A percentile compares a stretch with the other conserved stretches of the same genome.
These are phyloP conservation scores for Drosophila grimshawi DNA, from an alignment of 1,140 invertebrate species.

Conservation along the genomic window DNA sequence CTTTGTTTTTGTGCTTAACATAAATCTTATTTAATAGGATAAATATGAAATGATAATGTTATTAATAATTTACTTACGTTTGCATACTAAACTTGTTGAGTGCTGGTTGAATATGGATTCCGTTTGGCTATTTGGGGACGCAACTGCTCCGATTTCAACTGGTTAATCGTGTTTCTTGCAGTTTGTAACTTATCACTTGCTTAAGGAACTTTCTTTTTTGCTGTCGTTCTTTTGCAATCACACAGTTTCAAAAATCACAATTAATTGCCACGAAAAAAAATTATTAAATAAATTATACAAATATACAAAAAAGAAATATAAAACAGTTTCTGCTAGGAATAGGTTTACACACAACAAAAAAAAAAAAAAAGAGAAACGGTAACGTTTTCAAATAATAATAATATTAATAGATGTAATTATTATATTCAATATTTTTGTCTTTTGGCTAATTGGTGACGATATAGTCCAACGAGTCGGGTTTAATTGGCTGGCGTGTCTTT, in stretches of 20 bases:
- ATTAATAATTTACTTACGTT: conserved; percentile 53
- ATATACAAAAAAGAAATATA: conserved; percentile 9
- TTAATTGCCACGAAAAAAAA: conserved; percentile 62
- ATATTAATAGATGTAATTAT: neutral
- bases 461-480: conserved; percentile 10
- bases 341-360: conserved; percentile 19
- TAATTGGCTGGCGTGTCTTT: conserved; percentile 43
- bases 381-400: neutral
- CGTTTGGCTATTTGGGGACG: neutral
- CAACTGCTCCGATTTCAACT: neutral
- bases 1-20: neutral
- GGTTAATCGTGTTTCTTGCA: conserved; percentile 9
- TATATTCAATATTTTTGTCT: neutral
- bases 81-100: conserved; percentile 39
- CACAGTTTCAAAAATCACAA: conserved; percentile 79
- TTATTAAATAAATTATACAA: conserved; percentile 42
- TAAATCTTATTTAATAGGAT: neutral
- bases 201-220: conserved; percentile 78
- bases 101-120: conserved; percentile 1
- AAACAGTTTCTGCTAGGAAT: conserved; percentile 16
- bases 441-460: conserved; percentile 21
- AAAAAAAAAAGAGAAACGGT: conserved; percentile 12
- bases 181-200: conserved; percentile 70
- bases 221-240: conserved; percentile 68
- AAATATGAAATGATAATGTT: neutral